A percentile compares a stretch with the other conserved stretches of the same genome.
These are phyloP conservation scores for Orius insidiosus DNA, from an alignment of 1,140 invertebrate genomes.

Conservation along the genomic window DNA sequence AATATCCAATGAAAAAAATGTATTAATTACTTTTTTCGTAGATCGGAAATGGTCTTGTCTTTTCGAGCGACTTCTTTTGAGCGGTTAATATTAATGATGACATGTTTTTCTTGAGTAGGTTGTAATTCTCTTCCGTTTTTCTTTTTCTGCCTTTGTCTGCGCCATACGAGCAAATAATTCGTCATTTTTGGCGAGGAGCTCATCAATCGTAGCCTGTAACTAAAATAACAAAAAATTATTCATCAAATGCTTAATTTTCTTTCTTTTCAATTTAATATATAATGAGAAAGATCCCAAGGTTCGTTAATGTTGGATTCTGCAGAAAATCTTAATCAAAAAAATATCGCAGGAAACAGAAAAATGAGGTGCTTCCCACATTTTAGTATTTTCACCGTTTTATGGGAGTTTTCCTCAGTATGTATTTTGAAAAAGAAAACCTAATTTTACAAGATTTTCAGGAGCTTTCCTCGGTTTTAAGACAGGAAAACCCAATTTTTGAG, in stretches of 20 bases:
- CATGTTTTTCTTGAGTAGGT: neutral
- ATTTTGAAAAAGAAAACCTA: too few species aligned
- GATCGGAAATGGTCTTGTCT: constrained; percentile 1
- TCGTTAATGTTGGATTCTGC: neutral
- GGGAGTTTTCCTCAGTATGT: too few species aligned
- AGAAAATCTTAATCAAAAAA: neutral
- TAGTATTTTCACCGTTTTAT: too few species aligned
- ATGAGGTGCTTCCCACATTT: neutral
- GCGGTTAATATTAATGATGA: constrained; percentile 4
- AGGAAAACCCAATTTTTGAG: too few species aligned
- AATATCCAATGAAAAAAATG: neutral
- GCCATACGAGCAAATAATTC: neutral
- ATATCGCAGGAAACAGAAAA: neutral
- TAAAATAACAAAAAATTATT: neutral
- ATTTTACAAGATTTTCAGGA: too few species aligned
- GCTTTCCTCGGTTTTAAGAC: too few species aligned
- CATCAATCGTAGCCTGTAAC: neutral
- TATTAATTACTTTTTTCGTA: constrained; percentile 1
- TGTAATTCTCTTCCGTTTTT: neutral
- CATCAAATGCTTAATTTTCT: neutral
- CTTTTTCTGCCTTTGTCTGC: neutral
- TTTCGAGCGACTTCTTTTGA: neutral
- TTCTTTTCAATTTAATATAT: neutral
- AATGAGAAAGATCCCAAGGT: neutral
- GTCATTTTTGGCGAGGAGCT: neutral